Conservation (phyloP, 1,140 invertebrate species). For the Diorhabda sublineata region DNA sequence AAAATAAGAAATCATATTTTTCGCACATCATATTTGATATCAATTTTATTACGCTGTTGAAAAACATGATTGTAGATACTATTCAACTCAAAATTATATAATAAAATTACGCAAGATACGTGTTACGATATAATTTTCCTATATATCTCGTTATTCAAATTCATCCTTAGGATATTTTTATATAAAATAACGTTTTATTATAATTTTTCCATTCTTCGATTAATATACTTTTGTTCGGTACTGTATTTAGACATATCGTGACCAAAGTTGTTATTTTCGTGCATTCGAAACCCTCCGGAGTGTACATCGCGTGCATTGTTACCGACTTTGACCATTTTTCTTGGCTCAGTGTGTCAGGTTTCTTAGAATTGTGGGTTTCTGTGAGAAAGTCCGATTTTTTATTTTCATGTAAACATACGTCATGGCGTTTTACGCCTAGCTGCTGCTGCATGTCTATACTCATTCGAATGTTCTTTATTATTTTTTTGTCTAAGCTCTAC, state of each 20-base stretch:
- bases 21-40: too few species aligned
- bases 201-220: too few species aligned
- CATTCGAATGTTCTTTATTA: constrained; percentile 20
- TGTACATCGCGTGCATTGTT: constrained; percentile 40
- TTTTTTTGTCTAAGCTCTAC: constrained; percentile 21
- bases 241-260: constrained; percentile 37
- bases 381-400: constrained; percentile 41
- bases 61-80: too few species aligned
- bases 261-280: constrained; percentile 35
- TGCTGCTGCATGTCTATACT: constrained; percentile 23
- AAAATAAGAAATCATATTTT: too few species aligned
- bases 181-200: too few species aligned
- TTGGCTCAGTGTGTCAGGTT: constrained; percentile 41
- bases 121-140: too few species aligned
- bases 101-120: too few species aligned
- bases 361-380: constrained; percentile 38
- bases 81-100: too few species aligned
- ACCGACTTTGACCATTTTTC: constrained; percentile 41
- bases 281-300: constrained; percentile 26
- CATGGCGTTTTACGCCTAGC: constrained; percentile 32
- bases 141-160: too few species aligned
- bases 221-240: constrained; percentile 4
- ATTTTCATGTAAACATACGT: constrained; percentile 30
- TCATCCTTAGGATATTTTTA: too few species aligned
- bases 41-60: too few species aligned